phyloP scores from a whole-genome alignment of 2,797 vertebrate genomes.

The Cuculus canorus region DNA sequence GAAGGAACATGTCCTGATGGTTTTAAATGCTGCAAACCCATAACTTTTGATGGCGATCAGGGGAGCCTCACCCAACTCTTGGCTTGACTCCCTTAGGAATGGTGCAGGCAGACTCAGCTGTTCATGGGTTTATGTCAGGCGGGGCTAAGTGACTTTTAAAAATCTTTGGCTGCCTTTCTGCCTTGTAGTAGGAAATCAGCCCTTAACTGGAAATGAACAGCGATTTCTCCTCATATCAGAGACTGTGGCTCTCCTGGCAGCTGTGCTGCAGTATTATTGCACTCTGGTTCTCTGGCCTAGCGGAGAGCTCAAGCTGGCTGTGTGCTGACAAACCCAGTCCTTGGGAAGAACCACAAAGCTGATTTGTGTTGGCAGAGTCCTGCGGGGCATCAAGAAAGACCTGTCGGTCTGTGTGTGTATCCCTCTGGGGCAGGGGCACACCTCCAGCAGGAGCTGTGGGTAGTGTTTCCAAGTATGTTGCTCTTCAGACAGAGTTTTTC shows the following conservation, averaged over 20 bases:
- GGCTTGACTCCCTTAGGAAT: not conserved
- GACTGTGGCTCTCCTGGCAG: not conserved
- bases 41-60: fast-evolving
- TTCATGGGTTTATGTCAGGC: not conserved
- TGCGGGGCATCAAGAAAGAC: not conserved
- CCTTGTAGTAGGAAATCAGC: conserved; percentile 1
- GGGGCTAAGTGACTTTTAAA: not conserved
- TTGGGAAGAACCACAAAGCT: not conserved
- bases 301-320: not conserved
- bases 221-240: not conserved
- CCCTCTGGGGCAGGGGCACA: fast-evolving
- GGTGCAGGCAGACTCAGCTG: not conserved
- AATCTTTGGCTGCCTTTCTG: conserved; percentile 44
- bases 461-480: fast-evolving
- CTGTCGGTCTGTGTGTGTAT: fast-evolving
- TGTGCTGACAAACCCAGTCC: not conserved
- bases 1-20: fast-evolving
- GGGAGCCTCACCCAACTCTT: not conserved
- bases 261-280: not conserved
- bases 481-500: not conserved
- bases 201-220: conserved; percentile 53
- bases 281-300: not conserved
- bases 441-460: not conserved
- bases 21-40: not conserved
- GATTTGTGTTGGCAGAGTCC: not conserved